Base-by-base conservation (phyloP, 2,113 vertebrate genomes). In the Podocnemis expansa region DNA sequence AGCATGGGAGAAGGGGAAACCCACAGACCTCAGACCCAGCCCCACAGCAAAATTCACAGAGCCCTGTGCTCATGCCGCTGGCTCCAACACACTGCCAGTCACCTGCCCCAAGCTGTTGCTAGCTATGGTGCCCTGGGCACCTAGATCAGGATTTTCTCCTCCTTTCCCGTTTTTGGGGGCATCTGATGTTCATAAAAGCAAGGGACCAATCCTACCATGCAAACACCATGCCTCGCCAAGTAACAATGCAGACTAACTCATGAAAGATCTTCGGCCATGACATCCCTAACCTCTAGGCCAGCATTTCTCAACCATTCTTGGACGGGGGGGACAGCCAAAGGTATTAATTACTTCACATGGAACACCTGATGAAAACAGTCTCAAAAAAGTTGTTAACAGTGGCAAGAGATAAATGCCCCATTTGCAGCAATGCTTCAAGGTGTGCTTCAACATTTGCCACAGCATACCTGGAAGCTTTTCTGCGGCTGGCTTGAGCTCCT, bases 11-110 rank as follows among this genome's bases (percentile, higher is more conserved):
- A 22, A 29, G 12, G 80, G 8, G 49, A 10, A 41, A 56, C 38
- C 2, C 0, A 2, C 0, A 52, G 11, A 52, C 49, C 0, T 0
- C 10, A 49, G 7, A 63, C 56, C 17, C 45, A 4, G 49, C 0
- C 0, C 31, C 60, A 60, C 51, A 25, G 29, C 27, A 34, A 52
- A 47, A 60, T 11, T 41, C 25, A 45, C 22, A 45, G 29, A 45
- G 12, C 41, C 27, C 52, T 34, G 81, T 17, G 29, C 27, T 9
- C 25, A 41, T 10, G 80, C 31, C 24, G 14, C 17, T 22, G 43
- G 17, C 41, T n/a, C 29, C 52, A 31, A 27, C 52, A 45, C 2
- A 9, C 21, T 19, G 58, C 25, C 81, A 56, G 24, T 14, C 73
- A 75, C 73, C 24, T 76, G 73, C 38, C 22, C 12, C 3, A 24